These are phyloP conservation scores for Catharus bicknelli DNA, from an alignment of 2,113 vertebrate genomes.

Conservation along the genomic window DNA sequence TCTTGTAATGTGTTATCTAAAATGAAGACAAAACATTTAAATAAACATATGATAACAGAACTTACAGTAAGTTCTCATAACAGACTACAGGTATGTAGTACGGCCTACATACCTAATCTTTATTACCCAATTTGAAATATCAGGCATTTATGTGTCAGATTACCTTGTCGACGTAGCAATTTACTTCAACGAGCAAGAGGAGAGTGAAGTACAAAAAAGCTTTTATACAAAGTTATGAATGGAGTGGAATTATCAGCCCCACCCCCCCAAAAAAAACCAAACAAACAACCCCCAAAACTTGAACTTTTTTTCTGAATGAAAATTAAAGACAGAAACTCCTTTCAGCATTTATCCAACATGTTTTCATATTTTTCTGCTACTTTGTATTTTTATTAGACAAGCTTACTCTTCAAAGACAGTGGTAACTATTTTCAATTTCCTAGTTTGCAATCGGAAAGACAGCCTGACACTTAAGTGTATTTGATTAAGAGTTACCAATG, in stretches of 20 bases:
- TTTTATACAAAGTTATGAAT: background rate
- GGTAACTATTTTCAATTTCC: background rate
- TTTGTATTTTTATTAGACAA: background rate
- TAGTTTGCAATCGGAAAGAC: background rate
- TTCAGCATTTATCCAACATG: background rate
- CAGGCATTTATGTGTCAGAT: background rate
- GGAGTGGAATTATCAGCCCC: background rate
- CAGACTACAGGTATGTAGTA: background rate
- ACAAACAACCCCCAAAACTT: background rate
- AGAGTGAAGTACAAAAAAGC: background rate
- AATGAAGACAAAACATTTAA: conserved; percentile 6
- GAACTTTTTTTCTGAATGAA: background rate
- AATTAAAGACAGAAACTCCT: background rate
- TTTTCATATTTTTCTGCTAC: background rate
- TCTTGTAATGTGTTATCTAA: conserved; percentile 13
- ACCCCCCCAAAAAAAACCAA: background rate
- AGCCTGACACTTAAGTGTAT: background rate
- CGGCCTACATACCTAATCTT: background rate
- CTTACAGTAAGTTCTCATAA: background rate
- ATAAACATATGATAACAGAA: background rate
- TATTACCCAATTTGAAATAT: background rate
- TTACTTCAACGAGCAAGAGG: background rate
- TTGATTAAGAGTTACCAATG: background rate
- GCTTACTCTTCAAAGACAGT: background rate
- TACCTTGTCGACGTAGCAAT: background rate